These are phyloP conservation scores for Chalcis sispes DNA, from an alignment of 2,888 invertebrate species.

Conservation along the genomic window DNA sequence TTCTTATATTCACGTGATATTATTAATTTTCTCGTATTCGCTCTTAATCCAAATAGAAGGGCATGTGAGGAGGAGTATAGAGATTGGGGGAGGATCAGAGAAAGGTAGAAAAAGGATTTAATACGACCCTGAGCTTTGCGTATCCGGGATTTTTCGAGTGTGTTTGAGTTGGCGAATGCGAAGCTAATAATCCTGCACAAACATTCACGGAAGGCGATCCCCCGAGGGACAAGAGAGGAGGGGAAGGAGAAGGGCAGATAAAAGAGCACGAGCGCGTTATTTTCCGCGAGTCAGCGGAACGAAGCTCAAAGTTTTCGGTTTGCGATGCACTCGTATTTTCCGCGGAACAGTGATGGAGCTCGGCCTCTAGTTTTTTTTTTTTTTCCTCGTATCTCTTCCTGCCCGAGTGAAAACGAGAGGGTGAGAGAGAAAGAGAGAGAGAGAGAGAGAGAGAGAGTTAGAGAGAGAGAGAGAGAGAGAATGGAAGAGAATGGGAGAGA, in stretches of 20 bases:
- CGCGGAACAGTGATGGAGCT: constrained; percentile 11
- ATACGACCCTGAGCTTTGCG: constrained; percentile 49
- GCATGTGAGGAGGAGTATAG: background rate
- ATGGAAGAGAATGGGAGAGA: background rate
- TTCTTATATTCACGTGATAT: too few relatives aligned
- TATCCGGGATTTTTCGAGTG: constrained; percentile 46
- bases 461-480: too few relatives aligned
- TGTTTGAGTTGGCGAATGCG: constrained; percentile 56
- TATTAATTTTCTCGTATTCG: background rate
- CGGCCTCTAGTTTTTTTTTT: constrained; percentile 1
- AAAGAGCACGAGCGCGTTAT: constrained; percentile 40
- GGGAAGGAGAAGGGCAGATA: background rate
- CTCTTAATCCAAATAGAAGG: constrained; percentile 33
- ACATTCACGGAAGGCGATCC: constrained; percentile 47
- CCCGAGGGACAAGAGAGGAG: too few relatives aligned
- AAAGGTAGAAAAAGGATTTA: constrained; percentile 14
- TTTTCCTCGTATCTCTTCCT: background rate
- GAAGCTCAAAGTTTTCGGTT: constrained; percentile 52
- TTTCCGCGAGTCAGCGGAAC: constrained; percentile 53
- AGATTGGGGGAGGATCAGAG: background rate
- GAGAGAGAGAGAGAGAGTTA: background rate
- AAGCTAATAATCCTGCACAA: constrained; percentile 57
- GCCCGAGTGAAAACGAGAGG: too few relatives aligned
- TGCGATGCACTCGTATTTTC: constrained; percentile 50
- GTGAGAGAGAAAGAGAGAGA: too few relatives aligned